Base-by-base conservation (phyloP, 2,113 vertebrate genomes). In the Jaculus jaculus region DNA sequence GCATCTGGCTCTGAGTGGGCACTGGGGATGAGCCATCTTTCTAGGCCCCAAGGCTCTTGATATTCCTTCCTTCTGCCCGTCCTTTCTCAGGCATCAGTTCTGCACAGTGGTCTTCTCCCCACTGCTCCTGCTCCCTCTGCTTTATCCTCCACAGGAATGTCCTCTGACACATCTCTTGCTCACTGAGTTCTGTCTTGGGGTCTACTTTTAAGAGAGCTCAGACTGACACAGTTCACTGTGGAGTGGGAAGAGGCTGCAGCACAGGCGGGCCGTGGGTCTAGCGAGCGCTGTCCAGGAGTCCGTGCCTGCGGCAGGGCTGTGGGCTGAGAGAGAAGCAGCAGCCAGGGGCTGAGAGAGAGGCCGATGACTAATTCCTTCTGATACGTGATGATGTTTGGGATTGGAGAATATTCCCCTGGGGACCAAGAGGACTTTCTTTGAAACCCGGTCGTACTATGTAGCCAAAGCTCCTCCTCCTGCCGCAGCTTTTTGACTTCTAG, bases 321-420 rank as follows among this genome's bases (percentile, higher is more conserved):
- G 54, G 54, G 54, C 54, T 54, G 54, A 54, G 2, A 54, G 54
- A 54, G 54, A 54, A 54, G 54, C 11, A 12, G 54, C 10, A 12
- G 15, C 54, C 13, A 54, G 15, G 28, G 51, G 8, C 26, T 85
- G 26, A 75, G 28, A 37, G 7, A 77, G 68, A 89, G 61, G n/a
- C 28, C 89, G 37, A 37, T 94, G 66, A 85, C 72, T 79, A 79
- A 73, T 78, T 91, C 32, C 32, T 93, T 58, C 58, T 84, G 65
- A 79, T 18, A 79, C 2, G 71, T 51, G 47, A n/a, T 51, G 61
- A 39, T 69, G 28, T 61, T 61, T 3, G 3, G 37, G 20, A 54
- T 39, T 20, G 37, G 73, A 65, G 24, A 66, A 80, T 23, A 84
- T 24, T 42, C n/a, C 60, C 37, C 90, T 63, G 82, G 30, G 60